Evolutionary conservation across 2,888 invertebrate species (phyloP), one percentile per base, ranked within the genome.

Genomic region (Mesodorylaimus sp.): DNA sequence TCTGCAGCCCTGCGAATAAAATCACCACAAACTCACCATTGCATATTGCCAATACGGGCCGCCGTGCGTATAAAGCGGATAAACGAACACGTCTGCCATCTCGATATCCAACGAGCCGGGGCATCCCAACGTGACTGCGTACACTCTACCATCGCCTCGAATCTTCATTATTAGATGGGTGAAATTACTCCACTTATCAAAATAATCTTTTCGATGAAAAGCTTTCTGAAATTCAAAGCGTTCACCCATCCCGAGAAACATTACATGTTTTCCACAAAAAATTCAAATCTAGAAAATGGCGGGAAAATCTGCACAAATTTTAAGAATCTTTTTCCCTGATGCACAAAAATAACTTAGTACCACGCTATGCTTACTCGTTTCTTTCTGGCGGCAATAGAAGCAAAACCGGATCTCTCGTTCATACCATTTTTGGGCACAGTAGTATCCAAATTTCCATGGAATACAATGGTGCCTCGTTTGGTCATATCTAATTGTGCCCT

Each of bases 21-120:
- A 45, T 42, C 10, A 42, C n/a, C 21, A 13, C 10, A 32, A 32
- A 32, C 16, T 62, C 69, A 84, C 84, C 75, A 79, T 84, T 26
- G 81, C 77, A 54, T 78, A 71, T 73, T 97, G 95, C 97, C 97
- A 97, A 66, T 97, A 93, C 0, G 97, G 97, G 0, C 95, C 93
- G 37, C 97, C 97, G 69, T 91, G 77, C 0, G 97, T 97, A 65
- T 79, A 86, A 2, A 97, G 70, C 0, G 81, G 77, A 68, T 80
- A 93, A 60, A 80, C 78, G 66, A 80, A 87, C 19, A 81, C 75
- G 68, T 91, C 87, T 66, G 85, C 80, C 85, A 85, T 88, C n/a
- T 76, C 74, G 27, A 88, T 68, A 67, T 95, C 93, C 61, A 76
- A 81, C 58, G 76, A 76, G 1, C 81, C 83, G 59, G 79, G 78